Conservation (phyloP, 2,113 vertebrate species). For the Gnathonemus echidnorhynchus region DNA sequence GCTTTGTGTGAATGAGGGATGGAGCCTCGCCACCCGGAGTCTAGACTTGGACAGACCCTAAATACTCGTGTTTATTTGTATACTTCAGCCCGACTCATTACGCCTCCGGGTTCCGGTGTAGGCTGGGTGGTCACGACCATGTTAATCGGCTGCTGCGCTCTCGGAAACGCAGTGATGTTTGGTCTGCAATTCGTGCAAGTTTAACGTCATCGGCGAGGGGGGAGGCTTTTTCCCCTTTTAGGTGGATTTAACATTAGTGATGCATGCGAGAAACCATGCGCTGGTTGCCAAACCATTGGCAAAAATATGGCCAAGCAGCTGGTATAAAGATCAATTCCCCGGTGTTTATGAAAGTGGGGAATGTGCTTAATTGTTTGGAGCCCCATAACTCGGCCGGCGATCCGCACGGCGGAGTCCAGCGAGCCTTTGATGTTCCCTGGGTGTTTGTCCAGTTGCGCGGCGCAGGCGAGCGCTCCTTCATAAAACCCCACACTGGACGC, state of each 20-base stretch:
- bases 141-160: not conserved
- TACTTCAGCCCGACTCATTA: not conserved
- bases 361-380: slow-evolving; percentile 26
- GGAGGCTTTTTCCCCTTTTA: not conserved
- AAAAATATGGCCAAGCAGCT: slow-evolving; percentile 29
- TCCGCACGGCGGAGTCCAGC: slow-evolving; percentile 24
- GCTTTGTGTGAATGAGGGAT: slow-evolving; percentile 50
- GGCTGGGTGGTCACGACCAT: not conserved
- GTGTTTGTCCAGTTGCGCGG: slow-evolving; percentile 68
- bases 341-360: slow-evolving; percentile 23
- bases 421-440: slow-evolving; percentile 69
- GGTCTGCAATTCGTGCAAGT: not conserved
- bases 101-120: slow-evolving; percentile 7
- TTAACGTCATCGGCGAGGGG: not conserved
- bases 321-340: slow-evolving; percentile 38
- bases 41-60: slow-evolving; percentile 42
- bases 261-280: not conserved
- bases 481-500: slow-evolving; percentile 51
- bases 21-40: slow-evolving; percentile 42
- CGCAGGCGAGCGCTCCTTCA: slow-evolving; percentile 44
- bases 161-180: not conserved
- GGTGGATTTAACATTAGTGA: not conserved
- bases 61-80: slow-evolving; percentile 14
- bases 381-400: slow-evolving; percentile 33
- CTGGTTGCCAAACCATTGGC: not conserved